Evolutionary conservation across 2,113 vertebrate species (phyloP).

Genomic region (Vulpes ferrilata): DNA sequence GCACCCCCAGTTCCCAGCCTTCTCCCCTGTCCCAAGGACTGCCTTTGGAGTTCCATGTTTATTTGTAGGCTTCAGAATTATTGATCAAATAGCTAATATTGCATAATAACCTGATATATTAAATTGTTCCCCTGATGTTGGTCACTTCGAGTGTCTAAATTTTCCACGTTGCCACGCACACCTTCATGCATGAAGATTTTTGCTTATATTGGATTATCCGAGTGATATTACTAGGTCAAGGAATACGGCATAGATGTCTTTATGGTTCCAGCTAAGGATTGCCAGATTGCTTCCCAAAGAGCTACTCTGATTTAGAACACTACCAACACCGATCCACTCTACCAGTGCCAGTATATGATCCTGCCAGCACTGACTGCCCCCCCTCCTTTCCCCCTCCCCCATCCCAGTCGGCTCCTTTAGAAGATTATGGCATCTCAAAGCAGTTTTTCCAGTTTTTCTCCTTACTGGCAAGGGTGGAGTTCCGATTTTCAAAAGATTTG

Average conservation of each 20-base stretch:
- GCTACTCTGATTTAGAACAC: not conserved
- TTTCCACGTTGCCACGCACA: not conserved
- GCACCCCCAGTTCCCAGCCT: not conserved
- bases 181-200: not conserved
- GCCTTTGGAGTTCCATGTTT: not conserved
- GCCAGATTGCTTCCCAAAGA: conserved; percentile 15
- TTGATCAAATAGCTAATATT: not conserved
- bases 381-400: not conserved
- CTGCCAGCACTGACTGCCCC: not conserved
- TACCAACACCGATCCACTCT: not conserved
- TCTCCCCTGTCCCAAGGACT: not conserved
- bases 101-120: not conserved
- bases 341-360: not conserved
- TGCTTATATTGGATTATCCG: conserved; percentile 10
- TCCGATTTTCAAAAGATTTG: not conserved
- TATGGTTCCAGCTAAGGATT: not conserved
- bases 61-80: not conserved
- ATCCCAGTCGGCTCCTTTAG: not conserved
- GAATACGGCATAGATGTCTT: not conserved
- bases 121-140: not conserved
- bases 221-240: conserved; percentile 9
- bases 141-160: not conserved
- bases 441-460: conserved; percentile 53
- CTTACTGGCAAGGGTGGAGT: conserved; percentile 19
- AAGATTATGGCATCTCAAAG: conserved; percentile 11